These are phyloP conservation scores for Actinemys pallida DNA, from an alignment of 2,113 vertebrate genomes.

Conservation along the genomic window DNA sequence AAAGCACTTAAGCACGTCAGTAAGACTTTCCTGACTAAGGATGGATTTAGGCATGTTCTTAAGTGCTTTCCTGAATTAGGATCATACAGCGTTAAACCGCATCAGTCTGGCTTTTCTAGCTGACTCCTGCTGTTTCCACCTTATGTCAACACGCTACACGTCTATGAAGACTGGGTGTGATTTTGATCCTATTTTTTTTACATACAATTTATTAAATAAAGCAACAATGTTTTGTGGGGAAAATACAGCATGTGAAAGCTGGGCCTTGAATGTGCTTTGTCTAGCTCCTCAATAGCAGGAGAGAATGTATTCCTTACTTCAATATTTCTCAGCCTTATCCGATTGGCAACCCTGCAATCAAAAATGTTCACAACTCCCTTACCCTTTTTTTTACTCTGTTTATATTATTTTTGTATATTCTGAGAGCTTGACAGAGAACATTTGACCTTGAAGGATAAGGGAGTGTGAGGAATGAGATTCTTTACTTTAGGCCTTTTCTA, in stretches of 20 bases:
- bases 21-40: not conserved
- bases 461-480: not conserved
- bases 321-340: not conserved
- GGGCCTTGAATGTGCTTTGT: not conserved
- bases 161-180: not conserved
- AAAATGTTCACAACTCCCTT: not conserved
- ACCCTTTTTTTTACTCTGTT: not conserved
- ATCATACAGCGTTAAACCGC: not conserved
- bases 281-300: not conserved
- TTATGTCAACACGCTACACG: not conserved
- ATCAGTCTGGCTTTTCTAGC: not conserved
- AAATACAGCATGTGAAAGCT: not conserved
- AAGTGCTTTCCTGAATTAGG: not conserved
- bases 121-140: not conserved
- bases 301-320: not conserved
- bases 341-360: not conserved
- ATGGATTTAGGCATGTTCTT: not conserved
- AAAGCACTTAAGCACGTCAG: not conserved
- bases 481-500: not conserved
- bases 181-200: not conserved
- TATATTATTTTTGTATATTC: not conserved
- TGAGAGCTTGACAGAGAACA: not conserved
- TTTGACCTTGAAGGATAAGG: fast-evolving
- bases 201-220: not conserved
- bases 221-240: not conserved